Percentiles rank a stretch among this genome's conserved stretches.
Conservation (phyloP, 1,140 invertebrate species). For the Forficula auricularia region DNA sequence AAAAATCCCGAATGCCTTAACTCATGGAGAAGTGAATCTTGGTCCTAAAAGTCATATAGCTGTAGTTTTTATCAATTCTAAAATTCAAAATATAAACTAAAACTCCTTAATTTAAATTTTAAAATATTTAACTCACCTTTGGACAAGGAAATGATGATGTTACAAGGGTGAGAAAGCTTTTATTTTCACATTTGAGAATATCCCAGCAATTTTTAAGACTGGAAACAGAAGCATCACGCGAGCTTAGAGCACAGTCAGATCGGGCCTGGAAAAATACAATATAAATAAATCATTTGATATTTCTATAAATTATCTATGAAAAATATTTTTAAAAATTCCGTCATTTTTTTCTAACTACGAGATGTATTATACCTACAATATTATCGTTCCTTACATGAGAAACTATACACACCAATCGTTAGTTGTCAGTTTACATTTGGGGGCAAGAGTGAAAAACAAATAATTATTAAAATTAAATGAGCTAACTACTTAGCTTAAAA, state of each 20-base stretch:
- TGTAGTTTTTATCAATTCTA: neutral
- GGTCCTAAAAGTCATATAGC: conserved; percentile 39
- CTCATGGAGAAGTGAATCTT: conserved; percentile 68
- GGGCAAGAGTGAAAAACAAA: too few species aligned
- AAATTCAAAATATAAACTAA: neutral
- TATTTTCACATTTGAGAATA: conserved; percentile 74
- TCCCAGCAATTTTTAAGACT: conserved; percentile 84
- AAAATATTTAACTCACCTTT: conserved; percentile 36
- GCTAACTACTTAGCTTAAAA: too few species aligned
- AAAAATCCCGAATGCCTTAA: conserved; percentile 72
- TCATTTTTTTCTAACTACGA: too few species aligned
- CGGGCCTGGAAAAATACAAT: conserved; percentile 37
- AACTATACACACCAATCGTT: too few species aligned
- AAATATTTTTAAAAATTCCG: too few species aligned
- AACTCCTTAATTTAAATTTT: conserved; percentile 1
- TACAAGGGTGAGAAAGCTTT: conserved; percentile 74
- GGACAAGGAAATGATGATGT: conserved; percentile 78
- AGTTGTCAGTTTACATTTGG: too few species aligned
- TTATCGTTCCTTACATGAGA: too few species aligned
- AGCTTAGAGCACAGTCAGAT: conserved; percentile 60
- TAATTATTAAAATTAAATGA: too few species aligned
- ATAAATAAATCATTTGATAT: too few species aligned
- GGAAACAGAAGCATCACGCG: conserved; percentile 62
- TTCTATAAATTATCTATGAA: too few species aligned
- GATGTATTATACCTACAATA: too few species aligned